Evolutionary conservation across 2,888 invertebrate species (phyloP), one percentile per base, ranked within the genome.

Genomic region (Odontomyia ornata): DNA sequence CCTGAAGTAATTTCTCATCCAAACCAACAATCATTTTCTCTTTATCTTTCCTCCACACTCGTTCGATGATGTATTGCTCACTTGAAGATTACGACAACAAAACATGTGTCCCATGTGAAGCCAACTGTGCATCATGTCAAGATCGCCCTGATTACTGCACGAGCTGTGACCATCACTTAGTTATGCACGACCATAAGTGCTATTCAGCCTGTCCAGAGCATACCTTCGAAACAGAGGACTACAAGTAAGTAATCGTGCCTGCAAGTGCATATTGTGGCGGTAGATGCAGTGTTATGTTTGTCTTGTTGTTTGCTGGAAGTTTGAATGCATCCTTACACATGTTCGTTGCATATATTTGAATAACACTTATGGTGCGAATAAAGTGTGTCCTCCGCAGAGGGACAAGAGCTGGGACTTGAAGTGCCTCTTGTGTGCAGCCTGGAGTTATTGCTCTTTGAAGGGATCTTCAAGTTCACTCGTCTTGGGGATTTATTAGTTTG

Each of bases 161-260:
- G 56, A 94, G 93, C 81, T 96, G 96, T 85, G 95, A 95, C 82
- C 95, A 95, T 85, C 95, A 96, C 84, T 88, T 96, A 79, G 92
- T 96, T 71, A 91, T 96, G 83, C 92, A 93, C 84, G 92, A 93
- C 80, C 93, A 93, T 82, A 92, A 92, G 82, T 96, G 96, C 86
- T 89, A 94, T 81, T 93, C 95, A 5, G 91, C 94, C 0, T 96
- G 96, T 86, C 96, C 96, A 0, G 84, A 90, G 18, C 91, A 93
- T 80, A 94, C 93, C 60, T 96, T 91, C 83, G 96, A 96, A 87
- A 95, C 94, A 1, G 93, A 95, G 82, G 95, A 96, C 85, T 94
- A 95, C 86, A 91, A 91, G 89, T 91, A 85, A 87, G 88, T 83
- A 52, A 77, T 60, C 60, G 7, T 21, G n/a, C 18, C 52, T 75